Conservation (phyloP, 2,888 invertebrate genomes). For the Anthrax anthrax region DNA sequence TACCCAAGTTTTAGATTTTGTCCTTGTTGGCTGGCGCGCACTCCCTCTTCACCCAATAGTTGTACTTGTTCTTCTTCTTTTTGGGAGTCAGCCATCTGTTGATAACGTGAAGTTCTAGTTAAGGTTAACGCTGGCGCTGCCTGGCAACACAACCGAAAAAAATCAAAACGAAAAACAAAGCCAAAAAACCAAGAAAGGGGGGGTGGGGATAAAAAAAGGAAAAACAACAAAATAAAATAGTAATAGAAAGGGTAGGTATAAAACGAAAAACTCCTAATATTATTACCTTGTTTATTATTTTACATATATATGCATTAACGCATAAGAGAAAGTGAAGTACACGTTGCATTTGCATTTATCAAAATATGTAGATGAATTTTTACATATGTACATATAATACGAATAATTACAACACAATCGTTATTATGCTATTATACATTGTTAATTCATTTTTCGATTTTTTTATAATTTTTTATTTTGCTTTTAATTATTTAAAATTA, state of each 20-base stretch:
- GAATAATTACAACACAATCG: no score
- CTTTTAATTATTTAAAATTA: no score
- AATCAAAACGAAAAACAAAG: slow-evolving; percentile 6
- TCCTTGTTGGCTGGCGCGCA: slow-evolving; percentile 61
- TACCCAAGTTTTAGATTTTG: slow-evolving; percentile 97
- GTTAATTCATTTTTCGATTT: no score
- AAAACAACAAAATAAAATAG: background rate
- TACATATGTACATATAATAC: background rate
- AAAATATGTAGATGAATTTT: background rate
- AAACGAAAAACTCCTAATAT: background rate
- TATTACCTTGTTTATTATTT: background rate
- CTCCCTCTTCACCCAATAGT: slow-evolving; percentile 90
- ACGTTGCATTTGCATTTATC: background rate
- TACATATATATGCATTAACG: no score
- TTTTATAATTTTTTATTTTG: no score
- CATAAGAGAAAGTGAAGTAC: no score
- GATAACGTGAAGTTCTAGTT: slow-evolving; percentile 41
- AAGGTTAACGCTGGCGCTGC: slow-evolving; percentile 51
- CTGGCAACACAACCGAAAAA: slow-evolving; percentile 42
- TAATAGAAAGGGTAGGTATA: no score
- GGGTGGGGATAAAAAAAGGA: no score
- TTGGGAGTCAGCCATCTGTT: slow-evolving; percentile 93
- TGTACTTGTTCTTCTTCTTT: slow-evolving; percentile 93
- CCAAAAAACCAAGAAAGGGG: background rate
- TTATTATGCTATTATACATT: no score